phyloP scores from a whole-genome alignment of 2,888 invertebrate genomes.

The Drosophila mulleri region DNA sequence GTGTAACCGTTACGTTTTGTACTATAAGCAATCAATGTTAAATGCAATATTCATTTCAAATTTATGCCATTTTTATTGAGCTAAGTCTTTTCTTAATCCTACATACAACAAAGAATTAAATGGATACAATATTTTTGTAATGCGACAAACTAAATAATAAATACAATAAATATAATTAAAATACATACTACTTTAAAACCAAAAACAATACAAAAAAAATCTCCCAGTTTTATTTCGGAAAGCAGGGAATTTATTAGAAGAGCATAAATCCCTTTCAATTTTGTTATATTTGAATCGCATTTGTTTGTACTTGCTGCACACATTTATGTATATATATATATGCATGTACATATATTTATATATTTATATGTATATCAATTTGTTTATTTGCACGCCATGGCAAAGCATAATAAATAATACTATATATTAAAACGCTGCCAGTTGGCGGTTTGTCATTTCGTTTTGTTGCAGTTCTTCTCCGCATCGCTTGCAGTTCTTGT shows the following conservation, averaged over 20 bases:
- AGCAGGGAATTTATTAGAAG: constrained; percentile 1
- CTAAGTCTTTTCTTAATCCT: constrained; percentile 46
- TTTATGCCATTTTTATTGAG: constrained; percentile 59
- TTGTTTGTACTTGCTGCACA: not conserved
- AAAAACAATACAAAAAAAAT: not conserved
- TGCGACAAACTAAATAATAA: constrained; percentile 59
- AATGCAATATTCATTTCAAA: constrained; percentile 77
- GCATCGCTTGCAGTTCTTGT: constrained; percentile 51
- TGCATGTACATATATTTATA: not conserved
- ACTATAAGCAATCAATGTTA: constrained; percentile 68
- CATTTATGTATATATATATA: constrained; percentile 3
- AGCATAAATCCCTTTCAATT: constrained; percentile 2
- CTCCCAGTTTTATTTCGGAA: not conserved
- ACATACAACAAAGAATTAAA: constrained; percentile 20
- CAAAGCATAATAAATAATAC: constrained; percentile 61
- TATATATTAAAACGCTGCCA: constrained; percentile 40
- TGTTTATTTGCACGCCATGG: constrained; percentile 35
- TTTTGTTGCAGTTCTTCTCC: constrained; percentile 51
- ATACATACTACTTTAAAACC: constrained; percentile 65
- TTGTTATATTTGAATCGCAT: constrained; percentile 4
- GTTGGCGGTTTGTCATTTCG: constrained; percentile 56
- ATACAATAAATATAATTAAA: constrained; percentile 76
- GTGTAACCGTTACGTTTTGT: constrained; percentile 78
- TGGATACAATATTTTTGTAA: constrained; percentile 45
- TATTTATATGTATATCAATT: not conserved